These are phyloP conservation scores for Andrena trimmerana DNA, from an alignment of 2,888 invertebrate genomes.

Conservation along the genomic window DNA sequence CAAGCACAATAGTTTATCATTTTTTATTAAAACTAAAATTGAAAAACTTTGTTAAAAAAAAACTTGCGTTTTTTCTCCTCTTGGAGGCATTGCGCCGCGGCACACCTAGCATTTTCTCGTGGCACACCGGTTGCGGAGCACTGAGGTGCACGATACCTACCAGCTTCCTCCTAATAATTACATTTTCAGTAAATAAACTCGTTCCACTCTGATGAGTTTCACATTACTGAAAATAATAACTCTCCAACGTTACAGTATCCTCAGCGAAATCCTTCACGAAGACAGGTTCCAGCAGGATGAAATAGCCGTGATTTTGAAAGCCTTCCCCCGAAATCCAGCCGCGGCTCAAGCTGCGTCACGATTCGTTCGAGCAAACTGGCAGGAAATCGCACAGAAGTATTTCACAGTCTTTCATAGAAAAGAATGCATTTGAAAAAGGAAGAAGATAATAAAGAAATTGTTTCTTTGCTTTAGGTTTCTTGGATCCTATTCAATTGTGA, in stretches of 20 bases:
- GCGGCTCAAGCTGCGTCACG: conserved; percentile 77
- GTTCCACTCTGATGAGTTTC: neutral
- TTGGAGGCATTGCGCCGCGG: no score
- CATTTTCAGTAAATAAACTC: no score
- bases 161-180: no score
- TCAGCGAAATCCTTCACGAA: conserved; percentile 77
- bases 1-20: no score
- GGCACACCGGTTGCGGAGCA: no score
- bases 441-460: neutral
- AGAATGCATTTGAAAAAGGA: neutral
- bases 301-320: conserved; percentile 73
- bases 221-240: neutral
- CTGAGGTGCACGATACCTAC: no score
- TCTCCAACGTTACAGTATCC: conserved; percentile 67
- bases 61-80: no score
- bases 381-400: conserved; percentile 75
- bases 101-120: no score
- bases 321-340: conserved; percentile 78
- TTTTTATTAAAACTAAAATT: no score
- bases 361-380: conserved; percentile 79
- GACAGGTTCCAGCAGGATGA: conserved; percentile 73
- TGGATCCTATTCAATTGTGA: conserved; percentile 74
- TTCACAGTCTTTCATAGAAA: neutral
- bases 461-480: conserved; percentile 68
- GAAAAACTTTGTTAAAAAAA: no score